Base-by-base conservation (phyloP, 2,888 invertebrate genomes). In the Sinohyriopsis cumingii region DNA sequence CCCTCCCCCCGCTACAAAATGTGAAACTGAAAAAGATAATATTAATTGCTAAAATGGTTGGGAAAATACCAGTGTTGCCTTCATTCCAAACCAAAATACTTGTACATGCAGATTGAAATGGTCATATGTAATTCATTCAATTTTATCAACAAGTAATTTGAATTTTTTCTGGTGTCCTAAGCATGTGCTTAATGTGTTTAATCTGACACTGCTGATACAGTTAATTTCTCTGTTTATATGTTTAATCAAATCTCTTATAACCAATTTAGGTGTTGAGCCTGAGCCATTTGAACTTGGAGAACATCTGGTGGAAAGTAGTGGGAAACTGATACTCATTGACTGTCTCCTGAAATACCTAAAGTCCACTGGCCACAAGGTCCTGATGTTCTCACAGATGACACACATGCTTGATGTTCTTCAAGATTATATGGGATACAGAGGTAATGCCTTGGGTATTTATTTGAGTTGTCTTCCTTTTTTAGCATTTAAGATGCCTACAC, bases 331-430 rank as follows among this genome's bases (percentile, higher is more conserved):
- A 7, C 73, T 91, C 55, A 79, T 91, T 53, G 91, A 91, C 77
- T 80, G 80, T 53, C 79, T 91, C 65, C 81, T 91, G 67, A 71
- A 73, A 18, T 86, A 86, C 77, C 80, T 90, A 54, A 78, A 86
- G 62, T 69, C 74, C 5, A 75, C 79, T 2, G 87, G 87, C 6
- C 91, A 91, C 81, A 89, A 89, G 72, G 90, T 90, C 7, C 84
- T 91, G 55, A 65, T 91, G 68, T 91, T 91, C 81, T 91, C 90
- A 19, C 91, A 91, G 84, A 90, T 91, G 89, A 88, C 90, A 19
- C 84, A 86, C 25, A 86, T 89, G 85, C 78, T 91, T 69, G 91
- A 91, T 77, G 88, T 91, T 53, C 69, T 91, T 19, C 90, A 91
- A 79, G 91, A 91, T 73, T 90, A 89, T 75, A 80, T 91, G 12